Evolutionary conservation across 2,797 vertebrate genomes (phyloP), one percentile per base, ranked within the genome.

Genomic region (Tapirus indicus): DNA sequence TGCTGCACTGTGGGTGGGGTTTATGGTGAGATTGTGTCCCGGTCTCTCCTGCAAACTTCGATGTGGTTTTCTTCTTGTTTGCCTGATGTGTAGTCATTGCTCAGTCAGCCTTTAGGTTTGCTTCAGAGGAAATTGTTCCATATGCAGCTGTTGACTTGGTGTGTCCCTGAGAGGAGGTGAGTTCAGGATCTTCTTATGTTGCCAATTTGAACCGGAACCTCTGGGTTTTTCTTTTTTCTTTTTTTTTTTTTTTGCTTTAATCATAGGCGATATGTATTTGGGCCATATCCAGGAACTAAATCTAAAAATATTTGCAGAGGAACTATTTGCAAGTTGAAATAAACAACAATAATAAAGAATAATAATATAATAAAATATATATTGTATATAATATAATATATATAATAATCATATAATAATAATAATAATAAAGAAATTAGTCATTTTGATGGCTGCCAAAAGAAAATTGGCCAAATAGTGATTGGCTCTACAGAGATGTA

Each of bases 391-490:
- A 38, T 38, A 38, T 38, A 38, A 38, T 38, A 38, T 38, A 38
- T 38, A 38, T 38, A 38, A 38, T 38, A 38, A 38, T 38, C 2
- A 38, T 38, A 38, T 38, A 38, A 38, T 38, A 38, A 38, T 38
- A 38, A 64, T 77, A 97, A 72, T 94, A 80, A 88, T 49, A 62
- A 91, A 69, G n/a, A 89, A 78, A 95, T 79, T 97, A 84, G 58
- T 44, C 75, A 47, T 72, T 74, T 92, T 32, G 12, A 64, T 84
- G 16, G 14, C 25, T 87, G 5, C n/a, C 68, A 52, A 96, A 77
- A 84, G 44, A 49, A 80, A 83, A 88, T 23, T 78, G 66, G 29
- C 41, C 32, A 60, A 66, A 64, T 56, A 49, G 16, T 86, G 74
- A 82, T 78, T 49, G 35, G 6, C 32, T 72, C 52, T 52, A 44